phyloP scores from a whole-genome alignment of 2,113 vertebrate genomes.

The Tragulus kanchil region DNA sequence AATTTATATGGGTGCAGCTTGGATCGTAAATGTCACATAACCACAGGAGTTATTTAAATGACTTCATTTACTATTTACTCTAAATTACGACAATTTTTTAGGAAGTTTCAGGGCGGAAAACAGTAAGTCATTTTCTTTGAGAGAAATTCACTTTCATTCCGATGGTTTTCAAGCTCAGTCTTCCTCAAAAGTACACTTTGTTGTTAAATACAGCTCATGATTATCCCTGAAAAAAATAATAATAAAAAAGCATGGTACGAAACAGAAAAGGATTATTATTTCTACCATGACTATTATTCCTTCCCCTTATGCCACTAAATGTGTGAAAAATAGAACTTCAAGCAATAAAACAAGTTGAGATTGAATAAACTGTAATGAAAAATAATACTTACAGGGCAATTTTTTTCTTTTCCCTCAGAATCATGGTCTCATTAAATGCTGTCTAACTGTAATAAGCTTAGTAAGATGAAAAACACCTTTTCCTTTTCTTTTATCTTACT shows the following conservation, averaged over 20 bases:
- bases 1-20: not conserved
- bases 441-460: conserved; percentile 33
- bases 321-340: not conserved
- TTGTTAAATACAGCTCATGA: conserved; percentile 58
- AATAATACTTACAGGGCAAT: not conserved
- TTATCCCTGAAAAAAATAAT: conserved; percentile 1
- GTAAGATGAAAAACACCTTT: not conserved
- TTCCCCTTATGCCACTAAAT: not conserved
- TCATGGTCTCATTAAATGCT: not conserved
- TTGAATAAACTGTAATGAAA: not conserved
- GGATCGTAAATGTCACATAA: not conserved
- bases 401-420: not conserved
- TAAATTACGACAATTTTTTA: not conserved
- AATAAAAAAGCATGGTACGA: not conserved
- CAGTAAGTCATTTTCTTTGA: conserved; percentile 53
- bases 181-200: conserved; percentile 28
- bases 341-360: not conserved
- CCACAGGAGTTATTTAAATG: not conserved
- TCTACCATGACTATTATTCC: not conserved
- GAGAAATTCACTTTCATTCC: conserved; percentile 21
- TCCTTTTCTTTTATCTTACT: not conserved
- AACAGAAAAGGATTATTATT: not conserved
- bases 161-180: conserved; percentile 44
- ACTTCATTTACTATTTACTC: not conserved
- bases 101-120: not conserved